Base-by-base conservation (phyloP, 1,140 invertebrate genomes). In the Mycetomoellerius zeteki region DNA sequence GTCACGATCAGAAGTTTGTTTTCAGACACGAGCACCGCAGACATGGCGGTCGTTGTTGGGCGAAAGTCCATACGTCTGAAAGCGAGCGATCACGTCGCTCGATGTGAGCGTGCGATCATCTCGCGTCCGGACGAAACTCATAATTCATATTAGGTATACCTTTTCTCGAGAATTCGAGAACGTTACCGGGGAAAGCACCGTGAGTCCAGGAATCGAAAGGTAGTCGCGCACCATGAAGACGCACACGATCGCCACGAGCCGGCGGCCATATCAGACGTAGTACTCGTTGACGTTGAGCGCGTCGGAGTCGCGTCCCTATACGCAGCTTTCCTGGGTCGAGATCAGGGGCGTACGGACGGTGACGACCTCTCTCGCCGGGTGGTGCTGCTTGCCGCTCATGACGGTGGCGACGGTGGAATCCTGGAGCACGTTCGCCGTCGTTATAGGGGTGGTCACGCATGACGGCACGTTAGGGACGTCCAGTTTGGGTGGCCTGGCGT, bases 261-360 rank as follows among this genome's bases (percentile, higher is more conserved):
- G 27, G 91, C 92, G 90, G 89, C 88, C 91, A 93, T 81, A 92
- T 95, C 94, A 95, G 90, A 95, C 95, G 93, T 95, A 95, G 90
- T 95, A 95, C 90, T 95, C 95, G 92, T 95, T 95, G 93, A 95
- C 92, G 92, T 95, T 94, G 89, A 95, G 94, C 93, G 95, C 94
- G 95, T 95, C 95, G 91, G 92, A 88, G 33, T 95, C 94, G 92
- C 94, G 90, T 75, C 94, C 95, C 95, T 98, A 98, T 94, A 98
- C 98, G 94, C 98, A 98, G 93, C 97, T 98, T 93, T 98, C 98
- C 93, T 98, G 98, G 92, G 97, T 97, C 67, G 97, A 97, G 77
- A 98, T 97, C 2, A 98, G 95, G 1, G 97, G 98, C 43, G 97
- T 98, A 90, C 98, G 96, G 21, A 98, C 97, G 4, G 98, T 98